A percentile compares a stretch with the other conserved stretches of the same genome.
Evolutionary conservation across 2,113 vertebrate species (phyloP).

Genomic region (Suncus etruscus): DNA sequence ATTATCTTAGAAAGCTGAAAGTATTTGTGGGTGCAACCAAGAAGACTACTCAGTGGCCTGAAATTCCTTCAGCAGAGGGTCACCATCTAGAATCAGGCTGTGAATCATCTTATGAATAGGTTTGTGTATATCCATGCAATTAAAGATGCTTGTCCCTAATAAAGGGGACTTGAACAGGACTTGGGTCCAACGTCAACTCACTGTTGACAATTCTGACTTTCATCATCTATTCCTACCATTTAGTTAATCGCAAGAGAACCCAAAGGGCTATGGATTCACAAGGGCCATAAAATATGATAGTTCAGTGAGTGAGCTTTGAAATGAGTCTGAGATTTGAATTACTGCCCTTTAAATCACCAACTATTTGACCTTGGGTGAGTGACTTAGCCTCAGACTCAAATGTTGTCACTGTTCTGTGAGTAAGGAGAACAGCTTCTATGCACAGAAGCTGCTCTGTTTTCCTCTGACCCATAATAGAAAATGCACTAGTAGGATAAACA

Average conservation of each 20-base stretch:
- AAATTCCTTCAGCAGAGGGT: background rate
- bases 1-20: too few species aligned
- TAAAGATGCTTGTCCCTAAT: background rate
- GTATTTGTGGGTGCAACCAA: background rate
- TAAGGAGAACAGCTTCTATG: background rate
- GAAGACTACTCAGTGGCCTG: background rate
- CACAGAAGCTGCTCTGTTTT: background rate
- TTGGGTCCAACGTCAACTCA: accelerated
- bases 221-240: accelerated
- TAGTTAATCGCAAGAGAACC: background rate
- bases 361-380: background rate
- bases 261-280: background rate
- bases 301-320: background rate
- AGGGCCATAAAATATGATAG: background rate
- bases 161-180: background rate
- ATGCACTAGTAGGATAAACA: background rate
- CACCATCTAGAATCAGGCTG: background rate
- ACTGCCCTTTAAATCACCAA: too few species aligned
- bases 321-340: background rate
- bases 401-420: background rate
- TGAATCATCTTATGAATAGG: background rate
- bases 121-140: background rate
- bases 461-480: background rate
- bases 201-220: background rate
- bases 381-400: background rate